These are phyloP conservation scores for Watsonalla binaria DNA, from an alignment of 2,888 invertebrate species.

Conservation along the genomic window DNA sequence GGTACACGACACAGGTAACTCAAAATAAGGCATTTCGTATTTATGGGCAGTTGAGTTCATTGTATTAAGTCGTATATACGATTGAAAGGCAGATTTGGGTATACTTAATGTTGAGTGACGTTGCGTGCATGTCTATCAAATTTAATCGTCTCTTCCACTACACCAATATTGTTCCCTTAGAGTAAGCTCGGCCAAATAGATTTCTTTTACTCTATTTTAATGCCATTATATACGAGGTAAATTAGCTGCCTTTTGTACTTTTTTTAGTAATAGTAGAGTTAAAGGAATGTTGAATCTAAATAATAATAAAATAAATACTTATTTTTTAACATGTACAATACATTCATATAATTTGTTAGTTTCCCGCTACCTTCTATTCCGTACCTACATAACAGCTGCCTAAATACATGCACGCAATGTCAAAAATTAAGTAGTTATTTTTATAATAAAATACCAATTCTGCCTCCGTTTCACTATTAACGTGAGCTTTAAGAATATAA, in stretches of 20 bases:
- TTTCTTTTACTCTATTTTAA: constrained; percentile 33
- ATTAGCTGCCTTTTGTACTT: constrained; percentile 69
- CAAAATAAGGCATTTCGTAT: constrained; percentile 73
- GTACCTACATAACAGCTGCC: constrained; percentile 64
- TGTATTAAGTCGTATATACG: constrained; percentile 14
- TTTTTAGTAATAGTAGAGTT: constrained; percentile 25
- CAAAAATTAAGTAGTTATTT: constrained; percentile 18
- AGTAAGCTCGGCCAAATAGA: constrained; percentile 70
- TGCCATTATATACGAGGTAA: constrained; percentile 36
- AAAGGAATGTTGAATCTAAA: constrained; percentile 43
- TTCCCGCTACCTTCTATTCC: constrained; percentile 41
- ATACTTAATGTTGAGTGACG: constrained; percentile 11
- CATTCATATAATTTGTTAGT: constrained; percentile 14
- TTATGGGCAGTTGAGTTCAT: constrained; percentile 38
- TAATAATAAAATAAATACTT: constrained; percentile 34
- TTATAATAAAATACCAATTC: constrained; percentile 23
- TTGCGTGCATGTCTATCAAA: constrained; percentile 55
- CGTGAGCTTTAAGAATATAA: no score
- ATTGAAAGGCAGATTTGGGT: constrained; percentile 39
- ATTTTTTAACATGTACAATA: constrained; percentile 12
- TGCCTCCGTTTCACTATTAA: constrained; percentile 17
- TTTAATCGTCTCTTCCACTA: constrained; percentile 41
- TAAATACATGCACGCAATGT: constrained; percentile 51
- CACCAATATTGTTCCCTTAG: constrained; percentile 72
- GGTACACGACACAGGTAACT: constrained; percentile 73